These are phyloP conservation scores for Epirrita christyi DNA, from an alignment of 2,888 invertebrate genomes.

Conservation along the genomic window DNA sequence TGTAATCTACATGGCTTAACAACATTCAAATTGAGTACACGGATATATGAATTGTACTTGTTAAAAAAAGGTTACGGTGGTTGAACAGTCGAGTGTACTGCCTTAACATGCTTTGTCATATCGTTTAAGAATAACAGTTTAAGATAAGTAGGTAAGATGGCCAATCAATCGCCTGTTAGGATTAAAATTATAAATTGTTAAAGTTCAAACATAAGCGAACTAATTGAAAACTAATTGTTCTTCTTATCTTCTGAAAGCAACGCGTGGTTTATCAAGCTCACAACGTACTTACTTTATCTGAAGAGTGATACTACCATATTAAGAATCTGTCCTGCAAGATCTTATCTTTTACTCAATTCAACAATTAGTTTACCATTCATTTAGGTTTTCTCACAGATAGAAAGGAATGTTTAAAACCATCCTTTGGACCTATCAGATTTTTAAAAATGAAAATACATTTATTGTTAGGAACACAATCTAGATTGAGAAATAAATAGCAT, in stretches of 20 bases:
- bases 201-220: not conserved
- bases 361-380: not conserved
- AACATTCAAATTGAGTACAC: slow-evolving; percentile 46
- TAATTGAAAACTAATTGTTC: too few relatives aligned
- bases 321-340: too few relatives aligned
- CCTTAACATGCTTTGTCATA: not conserved
- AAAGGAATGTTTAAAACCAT: slow-evolving; percentile 11
- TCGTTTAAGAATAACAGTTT: not conserved
- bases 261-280: not conserved
- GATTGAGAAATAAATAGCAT: slow-evolving; percentile 29
- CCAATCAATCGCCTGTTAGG: not conserved
- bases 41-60: slow-evolving; percentile 57
- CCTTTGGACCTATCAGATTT: slow-evolving; percentile 13
- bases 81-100: slow-evolving; percentile 8
- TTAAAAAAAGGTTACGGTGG: slow-evolving; percentile 43
- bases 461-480: slow-evolving; percentile 21
- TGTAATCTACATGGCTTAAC: slow-evolving; percentile 58
- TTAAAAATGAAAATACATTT: slow-evolving; percentile 17
- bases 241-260: not conserved
- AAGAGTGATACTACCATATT: not conserved
- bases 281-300: not conserved
- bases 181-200: not conserved
- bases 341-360: not conserved
- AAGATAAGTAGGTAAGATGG: not conserved
- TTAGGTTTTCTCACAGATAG: not conserved